Percentiles rank a stretch among this genome's conserved stretches.
Conservation (phyloP, 2,888 invertebrate species). For the Quadroppia sp. region DNA sequence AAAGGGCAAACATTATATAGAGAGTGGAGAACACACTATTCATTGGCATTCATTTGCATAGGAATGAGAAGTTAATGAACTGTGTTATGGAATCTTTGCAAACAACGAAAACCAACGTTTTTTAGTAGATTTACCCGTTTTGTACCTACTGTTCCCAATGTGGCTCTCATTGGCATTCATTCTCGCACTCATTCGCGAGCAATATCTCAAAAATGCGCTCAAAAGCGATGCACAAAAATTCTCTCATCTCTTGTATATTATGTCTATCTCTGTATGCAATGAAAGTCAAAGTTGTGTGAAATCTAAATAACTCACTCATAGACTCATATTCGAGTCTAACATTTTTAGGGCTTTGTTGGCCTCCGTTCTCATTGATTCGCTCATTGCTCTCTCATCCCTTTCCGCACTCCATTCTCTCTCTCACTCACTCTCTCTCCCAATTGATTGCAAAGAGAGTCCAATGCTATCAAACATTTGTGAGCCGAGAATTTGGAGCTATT, state of each 20-base stretch:
- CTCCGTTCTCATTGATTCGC: constrained; percentile 1
- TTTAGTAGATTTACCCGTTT: neutral
- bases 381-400: constrained; percentile 24
- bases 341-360: neutral
- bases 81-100: constrained; percentile 48
- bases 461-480: constrained; percentile 3
- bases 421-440: constrained; percentile 36
- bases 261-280: neutral
- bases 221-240: constrained; percentile 27
- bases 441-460: constrained; percentile 15
- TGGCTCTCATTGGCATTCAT: neutral
- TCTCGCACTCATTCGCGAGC: neutral
- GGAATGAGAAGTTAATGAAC: constrained; percentile 49
- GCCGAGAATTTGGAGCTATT: constrained; percentile 25
- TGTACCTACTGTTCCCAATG: neutral
- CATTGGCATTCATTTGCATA: constrained; percentile 47
- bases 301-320: constrained; percentile 43
- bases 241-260: constrained; percentile 2
- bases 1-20: neutral
- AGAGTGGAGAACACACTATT: constrained; percentile 10
- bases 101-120: constrained; percentile 45
- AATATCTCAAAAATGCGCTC: constrained; percentile 21
- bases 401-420: constrained; percentile 13
- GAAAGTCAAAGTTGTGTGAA: constrained; percentile 46
- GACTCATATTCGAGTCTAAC: constrained; percentile 13